Conservation (phyloP, 2,113 vertebrate species). For the Catagonus wagneri region DNA sequence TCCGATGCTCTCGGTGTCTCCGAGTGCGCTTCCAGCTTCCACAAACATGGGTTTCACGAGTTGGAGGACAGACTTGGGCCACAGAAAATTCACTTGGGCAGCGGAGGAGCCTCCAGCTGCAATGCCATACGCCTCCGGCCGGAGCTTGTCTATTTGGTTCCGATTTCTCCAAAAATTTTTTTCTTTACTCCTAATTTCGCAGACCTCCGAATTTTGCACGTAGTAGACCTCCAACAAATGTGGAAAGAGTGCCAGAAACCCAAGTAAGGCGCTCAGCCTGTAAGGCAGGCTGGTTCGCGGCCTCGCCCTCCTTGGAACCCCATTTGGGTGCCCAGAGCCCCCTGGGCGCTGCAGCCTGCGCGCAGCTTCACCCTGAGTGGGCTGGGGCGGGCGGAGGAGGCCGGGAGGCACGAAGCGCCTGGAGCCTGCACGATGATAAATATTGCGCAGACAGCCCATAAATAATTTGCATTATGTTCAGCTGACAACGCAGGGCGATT, state of each 20-base stretch:
- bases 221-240: conserved; percentile 40
- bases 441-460: conserved; percentile 90
- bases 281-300: neutral
- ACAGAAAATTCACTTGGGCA: neutral
- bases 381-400: conserved; percentile 75
- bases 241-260: neutral
- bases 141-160: neutral
- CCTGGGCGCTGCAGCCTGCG: conserved; percentile 5
- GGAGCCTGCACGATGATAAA: conserved; percentile 88
- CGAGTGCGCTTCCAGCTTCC: neutral
- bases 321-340: neutral
- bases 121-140: neutral
- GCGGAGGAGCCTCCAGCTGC: neutral
- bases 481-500: conserved; percentile 92
- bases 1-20: conserved; percentile 23
- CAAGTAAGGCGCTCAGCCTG: neutral
- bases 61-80: conserved; percentile 11
- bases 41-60: neutral
- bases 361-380: conserved; percentile 62
- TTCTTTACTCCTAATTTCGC: conserved; percentile 15
- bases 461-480: conserved; percentile 93
- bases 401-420: conserved; percentile 80
- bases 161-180: conserved; percentile 17
- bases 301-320: conserved; percentile 58
- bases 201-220: neutral